Evolutionary conservation across 2,888 invertebrate species (phyloP).

Genomic region (Pseudolycoriella hygida): DNA sequence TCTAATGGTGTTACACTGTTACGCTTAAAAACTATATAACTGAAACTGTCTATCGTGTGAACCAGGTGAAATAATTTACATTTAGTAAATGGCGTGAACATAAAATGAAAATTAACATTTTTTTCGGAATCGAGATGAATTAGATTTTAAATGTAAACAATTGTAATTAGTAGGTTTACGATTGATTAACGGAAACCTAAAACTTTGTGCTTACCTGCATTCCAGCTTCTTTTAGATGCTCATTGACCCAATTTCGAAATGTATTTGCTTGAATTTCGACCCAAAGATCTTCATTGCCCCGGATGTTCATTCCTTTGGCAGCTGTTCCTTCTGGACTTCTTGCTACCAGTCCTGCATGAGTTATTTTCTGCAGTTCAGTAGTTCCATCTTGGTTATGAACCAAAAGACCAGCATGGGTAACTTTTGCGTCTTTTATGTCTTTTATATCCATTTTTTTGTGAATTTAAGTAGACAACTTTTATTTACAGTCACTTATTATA

Average conservation of each 20-base stretch:
- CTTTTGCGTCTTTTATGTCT: constrained; percentile 32
- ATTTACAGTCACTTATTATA: not conserved
- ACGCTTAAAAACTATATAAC: too few relatives aligned
- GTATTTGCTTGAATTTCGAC: constrained; percentile 92
- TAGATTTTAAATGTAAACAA: too few relatives aligned
- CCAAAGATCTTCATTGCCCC: constrained; percentile 89
- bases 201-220: constrained; percentile 48
- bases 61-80: too few relatives aligned
- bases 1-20: too few relatives aligned
- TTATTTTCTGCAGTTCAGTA: constrained; percentile 38
- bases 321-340: constrained; percentile 87
- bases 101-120: too few relatives aligned
- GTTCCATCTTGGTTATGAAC: constrained; percentile 41
- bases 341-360: constrained; percentile 69
- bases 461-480: not conserved
- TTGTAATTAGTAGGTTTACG: too few relatives aligned
- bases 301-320: constrained; percentile 87
- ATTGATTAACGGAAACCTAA: too few relatives aligned
- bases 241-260: constrained; percentile 95
- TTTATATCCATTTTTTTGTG: constrained; percentile 23
- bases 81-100: too few relatives aligned
- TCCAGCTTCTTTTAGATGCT: constrained; percentile 56
- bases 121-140: too few relatives aligned
- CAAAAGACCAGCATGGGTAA: constrained; percentile 37
- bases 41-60: too few relatives aligned